Evolutionary conservation across 2,113 vertebrate genomes (phyloP).

Genomic region (Hylia prasina): DNA sequence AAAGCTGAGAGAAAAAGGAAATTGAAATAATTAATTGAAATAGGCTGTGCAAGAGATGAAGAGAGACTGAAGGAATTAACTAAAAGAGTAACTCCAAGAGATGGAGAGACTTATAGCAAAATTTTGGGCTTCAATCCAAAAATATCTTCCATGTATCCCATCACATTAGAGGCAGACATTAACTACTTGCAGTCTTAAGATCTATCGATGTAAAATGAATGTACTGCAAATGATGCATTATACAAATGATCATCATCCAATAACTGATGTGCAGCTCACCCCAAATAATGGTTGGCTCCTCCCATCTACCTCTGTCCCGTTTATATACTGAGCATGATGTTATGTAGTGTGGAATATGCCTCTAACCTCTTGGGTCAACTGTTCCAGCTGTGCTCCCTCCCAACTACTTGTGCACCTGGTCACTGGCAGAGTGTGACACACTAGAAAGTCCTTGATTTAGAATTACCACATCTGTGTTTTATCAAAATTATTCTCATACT

Average conservation of each 20-base stretch:
- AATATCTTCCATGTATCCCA: neutral
- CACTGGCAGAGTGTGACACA: neutral
- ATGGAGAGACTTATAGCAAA: neutral
- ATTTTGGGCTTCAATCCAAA: neutral
- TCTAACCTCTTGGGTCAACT: neutral
- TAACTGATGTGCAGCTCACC: neutral
- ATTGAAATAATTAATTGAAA: neutral
- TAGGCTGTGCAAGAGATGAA: neutral
- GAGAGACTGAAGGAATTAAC: neutral
- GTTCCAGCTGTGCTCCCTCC: neutral
- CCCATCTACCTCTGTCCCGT: neutral
- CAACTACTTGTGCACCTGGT: neutral
- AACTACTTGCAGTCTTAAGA: neutral
- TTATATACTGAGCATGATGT: neutral
- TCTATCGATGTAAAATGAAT: neutral
- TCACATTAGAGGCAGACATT: neutral
- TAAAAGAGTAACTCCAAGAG: neutral
- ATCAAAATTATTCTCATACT: neutral
- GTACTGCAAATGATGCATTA: neutral
- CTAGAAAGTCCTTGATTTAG: neutral
- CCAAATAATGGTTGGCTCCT: rapidly evolving
- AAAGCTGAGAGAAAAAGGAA: neutral
- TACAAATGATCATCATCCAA: neutral
- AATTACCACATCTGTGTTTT: neutral
- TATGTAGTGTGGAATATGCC: neutral